Evolutionary conservation across 2,888 invertebrate species (phyloP), one percentile per base, ranked within the genome.

Genomic region (Syrista parreyssii): DNA sequence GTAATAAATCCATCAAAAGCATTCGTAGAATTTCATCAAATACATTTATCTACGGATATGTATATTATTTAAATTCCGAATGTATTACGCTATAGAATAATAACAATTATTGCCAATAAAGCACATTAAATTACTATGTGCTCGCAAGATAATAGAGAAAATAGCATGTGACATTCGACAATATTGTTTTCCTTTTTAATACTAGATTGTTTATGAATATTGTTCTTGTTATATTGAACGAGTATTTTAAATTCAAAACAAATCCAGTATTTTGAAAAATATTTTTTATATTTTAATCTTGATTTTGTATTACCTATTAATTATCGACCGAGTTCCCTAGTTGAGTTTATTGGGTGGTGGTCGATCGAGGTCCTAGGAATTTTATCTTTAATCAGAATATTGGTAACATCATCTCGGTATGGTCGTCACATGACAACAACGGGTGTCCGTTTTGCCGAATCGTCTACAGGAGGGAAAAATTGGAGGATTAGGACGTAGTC

Each of bases 371-470:
- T 55, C 9, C 55, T 55, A 55, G 55, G 55, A 55, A 55, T 55
- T 55, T 55, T 55, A 55, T 55, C 9, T 23, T 55, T 55, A 9
- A 55, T 55, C 55, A 23, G 9, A 23, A 55, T 23, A 55, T 55
- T 55, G 55, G 55, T 55, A 55, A 9, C 55, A 55, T 15, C 9
- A 55, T 55, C 55, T 55, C 55, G 55, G 55, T 55, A 55, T 23
- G 55, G 72, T 84, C 84, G 84, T 89, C 89, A 89, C 89, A 89
- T 89, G 89, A 89, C 88, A 89, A 82, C 86, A 78, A 86, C 87
- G 87, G 86, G 89, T 86, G 89, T 87, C 86, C 84, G 55, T 55
- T 55, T 55, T 23, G 23, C 55, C 55, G 55, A 55, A 23, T 55
- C 55, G 55, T 55, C 55, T 55, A 23, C 55, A 55, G 55, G 2